These are phyloP conservation scores for Pao palembangensis DNA, from an alignment of 2,113 vertebrate species.

Conservation along the genomic window DNA sequence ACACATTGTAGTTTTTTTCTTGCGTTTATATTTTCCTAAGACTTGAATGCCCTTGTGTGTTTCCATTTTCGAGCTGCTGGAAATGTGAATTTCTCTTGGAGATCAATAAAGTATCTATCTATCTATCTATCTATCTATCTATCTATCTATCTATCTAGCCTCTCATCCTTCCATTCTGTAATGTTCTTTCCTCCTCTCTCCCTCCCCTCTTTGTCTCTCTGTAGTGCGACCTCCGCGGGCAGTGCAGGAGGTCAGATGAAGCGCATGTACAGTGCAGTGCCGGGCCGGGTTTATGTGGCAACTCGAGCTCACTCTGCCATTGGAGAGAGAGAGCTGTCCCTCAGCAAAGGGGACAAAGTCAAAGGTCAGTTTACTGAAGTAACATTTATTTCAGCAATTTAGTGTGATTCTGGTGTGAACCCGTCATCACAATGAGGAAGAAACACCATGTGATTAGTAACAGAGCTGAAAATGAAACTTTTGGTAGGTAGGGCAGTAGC, in stretches of 20 bases:
- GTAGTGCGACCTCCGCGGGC: slow-evolving; percentile 50
- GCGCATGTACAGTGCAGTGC: slow-evolving; percentile 87
- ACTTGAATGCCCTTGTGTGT: no score
- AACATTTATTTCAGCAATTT: background rate
- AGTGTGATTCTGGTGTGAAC: background rate
- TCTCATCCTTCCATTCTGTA: slow-evolving; percentile 25
- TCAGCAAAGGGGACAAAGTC: slow-evolving; percentile 91
- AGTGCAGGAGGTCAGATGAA: slow-evolving; percentile 72
- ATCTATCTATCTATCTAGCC: background rate
- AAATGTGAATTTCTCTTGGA: no score
- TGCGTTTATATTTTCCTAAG: slow-evolving; percentile 21
- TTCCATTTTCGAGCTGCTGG: no score
- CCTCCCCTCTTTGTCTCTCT: slow-evolving; percentile 2
- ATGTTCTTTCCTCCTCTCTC: background rate
- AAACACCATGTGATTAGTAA: no score
- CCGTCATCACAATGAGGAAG: background rate
- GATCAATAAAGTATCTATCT: no score
- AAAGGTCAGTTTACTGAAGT: slow-evolving; percentile 77
- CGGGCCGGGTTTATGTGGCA: slow-evolving; percentile 85
- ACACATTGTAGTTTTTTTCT: no score
- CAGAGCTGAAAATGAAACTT: no score
- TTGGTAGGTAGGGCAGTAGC: no score
- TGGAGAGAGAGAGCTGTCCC: slow-evolving; percentile 82
- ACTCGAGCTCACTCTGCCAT: slow-evolving; percentile 83
- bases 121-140: no score